Conservation (phyloP, 2,888 invertebrate species). For the Scelioninae gen. 2 region DNA sequence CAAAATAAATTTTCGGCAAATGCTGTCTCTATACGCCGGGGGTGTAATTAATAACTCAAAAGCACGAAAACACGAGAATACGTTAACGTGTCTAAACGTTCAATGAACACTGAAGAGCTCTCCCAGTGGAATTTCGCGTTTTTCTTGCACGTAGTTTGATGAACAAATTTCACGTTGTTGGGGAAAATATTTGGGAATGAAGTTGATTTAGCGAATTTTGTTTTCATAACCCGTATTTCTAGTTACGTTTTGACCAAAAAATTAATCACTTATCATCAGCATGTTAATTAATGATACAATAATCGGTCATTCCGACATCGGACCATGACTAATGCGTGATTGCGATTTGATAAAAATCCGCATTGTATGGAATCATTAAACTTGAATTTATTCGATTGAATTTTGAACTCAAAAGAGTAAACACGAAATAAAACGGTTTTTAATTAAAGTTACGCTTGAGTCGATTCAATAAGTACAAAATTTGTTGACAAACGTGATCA, state of each 20-base stretch:
- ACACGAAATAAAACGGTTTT: not conserved
- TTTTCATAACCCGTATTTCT: too few relatives aligned
- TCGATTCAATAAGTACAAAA: not conserved
- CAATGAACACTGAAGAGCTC: constrained; percentile 4
- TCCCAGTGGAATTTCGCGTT: not conserved
- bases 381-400: not conserved
- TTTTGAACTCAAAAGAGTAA: not conserved
- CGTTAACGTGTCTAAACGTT: constrained; percentile 8
- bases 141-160: not conserved
- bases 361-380: too few relatives aligned
- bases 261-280: too few relatives aligned
- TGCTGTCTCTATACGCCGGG: not conserved
- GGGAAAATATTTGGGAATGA: not conserved
- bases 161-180: constrained; percentile 1
- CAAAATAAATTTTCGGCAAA: not conserved
- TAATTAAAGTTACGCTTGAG: not conserved
- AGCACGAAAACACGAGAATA: constrained; percentile 1
- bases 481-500: constrained; percentile 23
- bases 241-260: too few relatives aligned
- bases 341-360: too few relatives aligned
- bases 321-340: too few relatives aligned
- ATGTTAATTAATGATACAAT: too few relatives aligned
- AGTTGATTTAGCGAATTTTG: too few relatives aligned
- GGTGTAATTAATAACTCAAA: constrained; percentile 1
- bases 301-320: too few relatives aligned